Conservation (phyloP, 2,888 invertebrate species). For the Xylota sylvarum region DNA sequence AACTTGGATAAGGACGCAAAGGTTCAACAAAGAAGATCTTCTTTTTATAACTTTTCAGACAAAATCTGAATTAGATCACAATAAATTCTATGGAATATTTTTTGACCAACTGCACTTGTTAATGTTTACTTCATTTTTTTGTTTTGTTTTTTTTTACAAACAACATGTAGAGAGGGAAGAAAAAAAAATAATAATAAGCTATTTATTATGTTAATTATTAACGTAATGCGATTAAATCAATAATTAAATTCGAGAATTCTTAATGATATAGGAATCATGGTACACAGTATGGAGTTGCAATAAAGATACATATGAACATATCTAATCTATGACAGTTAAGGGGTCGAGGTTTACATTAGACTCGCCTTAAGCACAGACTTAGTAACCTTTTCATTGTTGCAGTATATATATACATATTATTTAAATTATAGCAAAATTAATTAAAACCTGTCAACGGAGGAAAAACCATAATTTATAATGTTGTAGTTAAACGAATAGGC, state of each 20-base stretch:
- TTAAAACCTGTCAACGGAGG: background rate
- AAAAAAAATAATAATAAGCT: slow-evolving; percentile 40
- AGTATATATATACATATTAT: background rate
- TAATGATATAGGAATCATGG: background rate
- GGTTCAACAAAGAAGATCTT: no score
- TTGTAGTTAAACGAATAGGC: no score
- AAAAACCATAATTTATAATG: no score
- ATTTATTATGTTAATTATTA: slow-evolving; percentile 59
- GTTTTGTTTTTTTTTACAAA: no score
- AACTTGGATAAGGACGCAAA: no score
- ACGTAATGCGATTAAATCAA: slow-evolving; percentile 38
- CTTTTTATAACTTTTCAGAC: no score
- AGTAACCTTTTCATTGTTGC: slow-evolving; percentile 7
- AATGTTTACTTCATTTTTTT: background rate
- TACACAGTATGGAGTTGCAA: background rate
- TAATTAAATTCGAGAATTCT: slow-evolving; percentile 41
- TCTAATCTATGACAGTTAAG: background rate
- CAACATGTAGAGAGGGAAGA: background rate
- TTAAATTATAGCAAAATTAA: background rate
- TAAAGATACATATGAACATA: no score
- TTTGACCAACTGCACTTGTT: slow-evolving; percentile 16
- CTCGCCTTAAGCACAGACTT: background rate
- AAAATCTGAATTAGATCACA: no score
- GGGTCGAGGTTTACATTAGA: background rate
- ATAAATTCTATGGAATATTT: background rate